These are phyloP conservation scores for Epirrita christyi DNA, from an alignment of 2,888 invertebrate genomes.

Conservation along the genomic window DNA sequence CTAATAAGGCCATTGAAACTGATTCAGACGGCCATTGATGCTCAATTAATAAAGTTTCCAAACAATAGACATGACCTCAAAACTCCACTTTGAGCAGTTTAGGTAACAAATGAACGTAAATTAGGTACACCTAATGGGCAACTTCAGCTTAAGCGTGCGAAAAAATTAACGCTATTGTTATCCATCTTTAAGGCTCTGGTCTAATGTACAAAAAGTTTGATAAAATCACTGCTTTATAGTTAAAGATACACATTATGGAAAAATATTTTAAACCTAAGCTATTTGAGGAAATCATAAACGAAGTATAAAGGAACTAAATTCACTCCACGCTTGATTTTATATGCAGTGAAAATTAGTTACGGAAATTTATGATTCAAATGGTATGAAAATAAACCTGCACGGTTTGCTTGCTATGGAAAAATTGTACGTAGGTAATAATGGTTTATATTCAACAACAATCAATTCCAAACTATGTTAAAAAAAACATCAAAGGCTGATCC, in stretches of 20 bases:
- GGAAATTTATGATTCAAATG: too few species aligned
- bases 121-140: constrained; percentile 65
- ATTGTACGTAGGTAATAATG: too few species aligned
- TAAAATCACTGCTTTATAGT: constrained; percentile 8
- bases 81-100: constrained; percentile 43
- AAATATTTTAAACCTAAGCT: background rate
- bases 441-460: background rate
- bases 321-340: background rate
- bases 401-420: background rate
- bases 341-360: background rate
- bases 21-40: constrained; percentile 48
- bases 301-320: background rate
- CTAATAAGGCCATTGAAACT: constrained; percentile 25
- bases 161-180: constrained; percentile 68
- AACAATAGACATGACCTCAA: constrained; percentile 54
- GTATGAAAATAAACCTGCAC: background rate
- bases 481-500: background rate
- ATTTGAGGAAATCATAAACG: constrained; percentile 4
- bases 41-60: constrained; percentile 50
- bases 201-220: constrained; percentile 40
- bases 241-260: constrained; percentile 1
- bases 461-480: background rate
- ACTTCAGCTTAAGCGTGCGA: constrained; percentile 65
- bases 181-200: constrained; percentile 47
- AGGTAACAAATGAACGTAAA: constrained; percentile 62